Conservation (phyloP, 2,888 invertebrate genomes). For the Idaea dimidiata region DNA sequence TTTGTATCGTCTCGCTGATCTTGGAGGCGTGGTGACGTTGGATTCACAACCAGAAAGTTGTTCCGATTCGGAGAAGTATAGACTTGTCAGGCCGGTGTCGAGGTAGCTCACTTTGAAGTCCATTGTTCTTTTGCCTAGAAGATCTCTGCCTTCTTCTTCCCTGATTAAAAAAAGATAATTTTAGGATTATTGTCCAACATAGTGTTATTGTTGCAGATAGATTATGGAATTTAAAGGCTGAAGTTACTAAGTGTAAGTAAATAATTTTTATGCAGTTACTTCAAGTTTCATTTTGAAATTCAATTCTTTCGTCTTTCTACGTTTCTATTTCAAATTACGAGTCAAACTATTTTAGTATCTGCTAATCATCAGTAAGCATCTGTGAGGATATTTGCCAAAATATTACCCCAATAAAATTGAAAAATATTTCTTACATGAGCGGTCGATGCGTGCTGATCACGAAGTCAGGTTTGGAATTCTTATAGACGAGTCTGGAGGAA, state of each 20-base stretch:
- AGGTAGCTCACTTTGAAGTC: conserved; percentile 99
- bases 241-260: too few species aligned
- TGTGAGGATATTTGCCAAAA: too few species aligned
- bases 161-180: conserved; percentile 66
- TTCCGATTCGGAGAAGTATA: conserved; percentile 93
- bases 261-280: too few species aligned
- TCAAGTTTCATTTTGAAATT: too few species aligned
- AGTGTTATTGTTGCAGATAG: too few species aligned
- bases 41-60: conserved; percentile 84
- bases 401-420: neutral
- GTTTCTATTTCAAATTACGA: too few species aligned
- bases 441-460: conserved; percentile 99
- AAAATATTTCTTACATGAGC: conserved; percentile 89
- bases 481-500: conserved; percentile 96
- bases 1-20: conserved; percentile 94
- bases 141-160: conserved; percentile 98
- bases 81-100: conserved; percentile 94
- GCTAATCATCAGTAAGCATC: too few species aligned
- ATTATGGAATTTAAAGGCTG: too few species aligned
- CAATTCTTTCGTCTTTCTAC: too few species aligned
- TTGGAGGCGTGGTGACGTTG: conserved; percentile 85
- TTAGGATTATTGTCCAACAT: too few species aligned
- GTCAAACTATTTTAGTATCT: too few species aligned
- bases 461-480: conserved; percentile 99
- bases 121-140: conserved; percentile 98